Percentiles rank a stretch among this genome's conserved stretches.
These are phyloP conservation scores for Oryzias sinensis DNA, from an alignment of 2,797 vertebrate genomes.

Conservation along the genomic window DNA sequence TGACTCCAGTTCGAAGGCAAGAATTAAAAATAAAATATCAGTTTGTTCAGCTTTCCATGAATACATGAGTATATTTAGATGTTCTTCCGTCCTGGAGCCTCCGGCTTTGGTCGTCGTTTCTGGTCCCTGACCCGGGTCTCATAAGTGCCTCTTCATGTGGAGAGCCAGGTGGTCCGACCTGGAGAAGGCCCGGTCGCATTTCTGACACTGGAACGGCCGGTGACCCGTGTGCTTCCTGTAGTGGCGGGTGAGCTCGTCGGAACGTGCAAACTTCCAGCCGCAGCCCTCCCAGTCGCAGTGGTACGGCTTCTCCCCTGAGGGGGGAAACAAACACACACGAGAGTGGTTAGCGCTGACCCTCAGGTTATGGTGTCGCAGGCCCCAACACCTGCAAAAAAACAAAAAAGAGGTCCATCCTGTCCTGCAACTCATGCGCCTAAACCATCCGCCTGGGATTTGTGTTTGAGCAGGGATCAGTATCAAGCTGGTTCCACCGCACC, in stretches of 20 bases:
- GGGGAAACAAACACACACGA: constrained; percentile 35
- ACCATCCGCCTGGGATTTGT: constrained; percentile 47
- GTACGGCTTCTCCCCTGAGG: constrained; percentile 85
- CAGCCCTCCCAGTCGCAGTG: constrained; percentile 88
- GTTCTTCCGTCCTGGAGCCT: constrained; percentile 20
- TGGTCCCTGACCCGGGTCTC: constrained; percentile 42
- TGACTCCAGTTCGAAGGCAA: constrained; percentile 82
- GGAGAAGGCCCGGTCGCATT: constrained; percentile 85
- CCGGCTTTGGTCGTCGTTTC: constrained; percentile 27
- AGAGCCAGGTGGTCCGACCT: constrained; percentile 85
- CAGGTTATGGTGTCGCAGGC: constrained; percentile 46
- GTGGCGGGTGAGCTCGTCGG: constrained; percentile 84
- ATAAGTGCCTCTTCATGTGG: constrained; percentile 86
- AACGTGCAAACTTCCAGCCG: constrained; percentile 86
- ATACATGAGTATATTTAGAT: constrained; percentile 11
- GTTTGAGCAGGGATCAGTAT: constrained; percentile 71
- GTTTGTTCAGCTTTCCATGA: constrained; percentile 46
- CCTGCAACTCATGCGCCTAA: constrained; percentile 43
- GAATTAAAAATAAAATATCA: constrained; percentile 45
- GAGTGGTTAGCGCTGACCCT: constrained; percentile 54
- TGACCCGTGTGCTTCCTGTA: constrained; percentile 85
- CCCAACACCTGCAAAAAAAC: constrained; percentile 19
- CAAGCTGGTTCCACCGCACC: constrained; percentile 67
- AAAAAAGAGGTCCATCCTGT: constrained; percentile 68
- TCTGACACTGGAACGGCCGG: constrained; percentile 84